Evolutionary conservation across 64 coral and sea anemone species (phyloP), one percentile per base, ranked within the genome.

Genomic region (Montipora efflorescens): DNA sequence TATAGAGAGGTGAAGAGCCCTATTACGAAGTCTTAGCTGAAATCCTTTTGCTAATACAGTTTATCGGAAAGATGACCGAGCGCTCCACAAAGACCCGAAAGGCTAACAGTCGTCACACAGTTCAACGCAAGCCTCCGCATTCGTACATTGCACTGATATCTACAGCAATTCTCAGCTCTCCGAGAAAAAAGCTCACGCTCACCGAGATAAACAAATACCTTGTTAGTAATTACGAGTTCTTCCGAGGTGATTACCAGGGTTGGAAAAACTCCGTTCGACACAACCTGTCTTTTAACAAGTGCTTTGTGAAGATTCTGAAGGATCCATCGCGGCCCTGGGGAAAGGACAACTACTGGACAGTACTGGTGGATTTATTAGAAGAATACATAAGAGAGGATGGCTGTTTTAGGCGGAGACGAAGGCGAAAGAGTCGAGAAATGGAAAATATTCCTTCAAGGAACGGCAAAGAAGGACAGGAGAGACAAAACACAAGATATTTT

Each of bases 201-300:
- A 96, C 98, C 14, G 98, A 99, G 69, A 99, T 99, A 57, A 99
- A 99, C 81, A 93, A 99, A 10, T 96, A 96, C 89, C 61, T 99
- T n/a, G 90, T 96, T 62, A 82, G 96, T 48, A 93, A 99, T 66
- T 99, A 99, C 79, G 83, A 92, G 15, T 99, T 99, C 82, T 99
- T 99, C 62, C 95, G 92, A 46, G 98, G 98, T 3, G 80, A 92
- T 2, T 99, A 99, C 77, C 92, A 96, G 28, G 98, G 98, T 15
- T 99, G 98, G 98, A 96, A 92, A 48, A 99, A 99, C 80, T 99
- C 98, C 12, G 98, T 99, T 15, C 77, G 98, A 22, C 98, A 99
- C 72, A 99, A 99, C 87, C 88, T 99, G 23, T 99, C 98, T 5
- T 99, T 96, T 57, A 99, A 99, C 81, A 99, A 99, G 71, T 99